A percentile compares a stretch with the other conserved stretches of the same genome.
These are phyloP conservation scores for Phalera bucephala DNA, from an alignment of 2,888 invertebrate species.

Conservation along the genomic window DNA sequence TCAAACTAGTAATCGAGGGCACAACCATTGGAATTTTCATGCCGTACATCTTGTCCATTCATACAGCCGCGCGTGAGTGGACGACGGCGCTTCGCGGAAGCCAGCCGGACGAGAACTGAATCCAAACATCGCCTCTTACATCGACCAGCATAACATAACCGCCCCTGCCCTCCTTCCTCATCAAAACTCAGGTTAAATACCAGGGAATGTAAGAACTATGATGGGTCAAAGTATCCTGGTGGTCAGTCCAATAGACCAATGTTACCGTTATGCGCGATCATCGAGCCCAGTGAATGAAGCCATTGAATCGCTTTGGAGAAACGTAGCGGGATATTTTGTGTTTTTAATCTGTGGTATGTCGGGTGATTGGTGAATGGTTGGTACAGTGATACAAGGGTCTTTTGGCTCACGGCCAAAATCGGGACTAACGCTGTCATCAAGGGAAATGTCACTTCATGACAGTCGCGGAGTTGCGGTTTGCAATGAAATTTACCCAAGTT, in stretches of 20 bases:
- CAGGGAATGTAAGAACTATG: not conserved
- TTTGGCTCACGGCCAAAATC: no score
- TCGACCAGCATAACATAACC: slow-evolving; percentile 1
- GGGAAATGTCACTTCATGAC: no score
- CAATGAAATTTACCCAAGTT: no score
- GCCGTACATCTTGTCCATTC: slow-evolving; percentile 27
- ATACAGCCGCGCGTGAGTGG: slow-evolving; percentile 2
- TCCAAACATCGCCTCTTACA: slow-evolving; percentile 49
- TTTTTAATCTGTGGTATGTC: slow-evolving; percentile 14
- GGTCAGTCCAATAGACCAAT: slow-evolving; percentile 39
- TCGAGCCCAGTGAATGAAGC: slow-evolving; percentile 42
- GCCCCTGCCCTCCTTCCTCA: not conserved
- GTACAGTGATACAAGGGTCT: not conserved
- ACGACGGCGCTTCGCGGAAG: slow-evolving; percentile 44
- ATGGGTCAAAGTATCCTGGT: not conserved
- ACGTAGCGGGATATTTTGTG: slow-evolving; percentile 30
- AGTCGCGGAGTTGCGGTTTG: no score
- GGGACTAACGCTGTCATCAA: no score
- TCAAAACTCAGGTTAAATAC: not conserved
- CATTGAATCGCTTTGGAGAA: slow-evolving; percentile 46
- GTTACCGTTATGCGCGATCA: slow-evolving; percentile 42
- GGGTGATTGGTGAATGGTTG: slow-evolving; percentile 7
- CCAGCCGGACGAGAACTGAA: slow-evolving; percentile 42
- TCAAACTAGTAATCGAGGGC: slow-evolving; percentile 1
- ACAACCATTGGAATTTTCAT: slow-evolving; percentile 11